Conservation (phyloP, 2,888 invertebrate species). For the Erebia aethiops region DNA sequence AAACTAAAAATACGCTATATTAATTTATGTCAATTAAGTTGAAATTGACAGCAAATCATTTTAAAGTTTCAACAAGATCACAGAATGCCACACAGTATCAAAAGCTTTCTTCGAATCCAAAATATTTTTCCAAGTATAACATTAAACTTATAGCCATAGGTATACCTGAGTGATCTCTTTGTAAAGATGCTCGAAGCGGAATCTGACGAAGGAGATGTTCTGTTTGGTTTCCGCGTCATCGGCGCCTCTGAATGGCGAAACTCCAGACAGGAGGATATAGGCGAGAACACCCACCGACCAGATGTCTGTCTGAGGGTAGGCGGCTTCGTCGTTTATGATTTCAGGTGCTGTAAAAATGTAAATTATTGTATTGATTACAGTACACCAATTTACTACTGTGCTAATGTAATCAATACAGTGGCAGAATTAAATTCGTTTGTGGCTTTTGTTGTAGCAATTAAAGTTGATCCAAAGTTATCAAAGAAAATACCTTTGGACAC, state of each 20-base stretch:
- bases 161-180: constrained; percentile 93
- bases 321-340: constrained; percentile 92
- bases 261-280: constrained; percentile 96
- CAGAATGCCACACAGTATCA: background rate
- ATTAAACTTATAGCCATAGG: background rate
- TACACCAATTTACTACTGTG: no score
- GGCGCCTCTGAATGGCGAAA: constrained; percentile 93
- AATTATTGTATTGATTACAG: background rate
- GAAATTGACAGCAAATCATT: background rate
- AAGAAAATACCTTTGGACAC: no score
- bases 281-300: constrained; percentile 97
- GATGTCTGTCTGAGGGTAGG: constrained; percentile 95
- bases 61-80: background rate
- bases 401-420: no score
- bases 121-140: background rate
- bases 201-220: constrained; percentile 94
- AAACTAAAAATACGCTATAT: no score
- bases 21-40: background rate
- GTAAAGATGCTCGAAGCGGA: constrained; percentile 96
- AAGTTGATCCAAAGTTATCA: no score
- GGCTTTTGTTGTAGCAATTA: no score
- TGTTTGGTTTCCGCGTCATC: constrained; percentile 93
- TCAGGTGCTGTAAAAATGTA: constrained; percentile 87
- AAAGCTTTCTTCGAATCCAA: background rate
- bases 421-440: no score